Evolutionary conservation across 2,888 invertebrate species (phyloP).

Genomic region (Nomada ferruginata): DNA sequence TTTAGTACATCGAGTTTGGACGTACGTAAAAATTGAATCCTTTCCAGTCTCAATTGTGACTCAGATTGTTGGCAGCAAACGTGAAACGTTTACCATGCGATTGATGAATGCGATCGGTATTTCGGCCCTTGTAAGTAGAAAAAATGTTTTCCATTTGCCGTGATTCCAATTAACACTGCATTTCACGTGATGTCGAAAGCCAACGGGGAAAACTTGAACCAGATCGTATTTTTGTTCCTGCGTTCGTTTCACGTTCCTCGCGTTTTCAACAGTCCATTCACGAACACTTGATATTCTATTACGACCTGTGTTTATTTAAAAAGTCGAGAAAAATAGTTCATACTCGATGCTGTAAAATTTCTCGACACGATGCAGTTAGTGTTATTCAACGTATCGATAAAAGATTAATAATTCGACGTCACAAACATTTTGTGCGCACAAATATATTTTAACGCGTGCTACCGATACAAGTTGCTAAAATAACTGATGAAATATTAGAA

Average conservation of each 20-base stretch:
- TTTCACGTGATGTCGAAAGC: constrained; percentile 17
- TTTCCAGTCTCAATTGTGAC: no score
- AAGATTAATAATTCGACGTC: not conserved
- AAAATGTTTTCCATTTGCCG: constrained; percentile 25
- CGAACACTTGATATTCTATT: constrained; percentile 10
- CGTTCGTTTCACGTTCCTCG: constrained; percentile 3
- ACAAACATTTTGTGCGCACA: no score
- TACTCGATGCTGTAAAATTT: not conserved
- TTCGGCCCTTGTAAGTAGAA: constrained; percentile 2
- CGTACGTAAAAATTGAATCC: no score
- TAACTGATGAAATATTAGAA: constrained; percentile 6
- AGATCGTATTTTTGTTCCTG: constrained; percentile 29
- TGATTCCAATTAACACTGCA: constrained; percentile 21
- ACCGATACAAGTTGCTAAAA: not conserved
- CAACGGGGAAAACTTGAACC: constrained; percentile 17
- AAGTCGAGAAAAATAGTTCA: not conserved
- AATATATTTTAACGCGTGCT: not conserved
- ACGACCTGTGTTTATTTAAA: constrained; percentile 14
- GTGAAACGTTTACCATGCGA: not conserved
- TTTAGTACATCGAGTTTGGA: no score
- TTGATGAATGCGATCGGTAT: not conserved
- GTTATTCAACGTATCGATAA: not conserved
- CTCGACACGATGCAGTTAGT: not conserved
- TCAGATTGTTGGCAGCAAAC: no score
- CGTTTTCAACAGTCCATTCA: not conserved